Evolutionary conservation across 2,888 invertebrate genomes (phyloP).

Genomic region (Rhogogaster chlorosoma): DNA sequence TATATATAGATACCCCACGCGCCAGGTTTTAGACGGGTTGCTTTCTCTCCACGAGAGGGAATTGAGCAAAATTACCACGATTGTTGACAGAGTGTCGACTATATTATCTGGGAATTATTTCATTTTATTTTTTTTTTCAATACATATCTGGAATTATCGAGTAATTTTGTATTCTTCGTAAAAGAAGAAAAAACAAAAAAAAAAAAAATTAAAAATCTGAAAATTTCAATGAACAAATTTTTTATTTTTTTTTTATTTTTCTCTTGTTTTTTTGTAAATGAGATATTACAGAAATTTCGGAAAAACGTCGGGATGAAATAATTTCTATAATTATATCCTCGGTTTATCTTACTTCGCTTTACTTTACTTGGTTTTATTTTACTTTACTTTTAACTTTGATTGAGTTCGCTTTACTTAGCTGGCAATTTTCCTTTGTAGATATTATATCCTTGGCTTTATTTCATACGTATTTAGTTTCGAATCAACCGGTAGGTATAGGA

Average conservation of each 20-base stretch:
- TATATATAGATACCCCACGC: no score
- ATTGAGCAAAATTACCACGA: not conserved
- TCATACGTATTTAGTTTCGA: not conserved
- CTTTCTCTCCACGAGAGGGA: not conserved
- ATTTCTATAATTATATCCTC: not conserved
- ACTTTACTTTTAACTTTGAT: not conserved
- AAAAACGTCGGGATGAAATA: not conserved
- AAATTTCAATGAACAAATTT: not conserved
- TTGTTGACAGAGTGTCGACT: not conserved
- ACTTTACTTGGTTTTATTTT: not conserved
- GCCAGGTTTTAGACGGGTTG: not conserved
- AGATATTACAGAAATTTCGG: not conserved
- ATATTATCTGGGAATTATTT: not conserved
- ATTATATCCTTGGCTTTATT: not conserved
- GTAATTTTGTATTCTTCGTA: no score
- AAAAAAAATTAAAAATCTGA: not conserved
- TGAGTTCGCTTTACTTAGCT: not conserved
- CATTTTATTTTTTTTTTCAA: no score
- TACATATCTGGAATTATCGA: no score
- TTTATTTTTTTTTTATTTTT: not conserved
- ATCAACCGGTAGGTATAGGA: no score
- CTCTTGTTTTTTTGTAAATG: no score
- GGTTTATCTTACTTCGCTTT: not conserved
- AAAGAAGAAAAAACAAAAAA: not conserved
- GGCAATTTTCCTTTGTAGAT: not conserved